Percentiles rank a stretch among this genome's conserved stretches.
Evolutionary conservation across 1,140 invertebrate genomes (phyloP).

Genomic region (Amphibalanus amphitrite): DNA sequence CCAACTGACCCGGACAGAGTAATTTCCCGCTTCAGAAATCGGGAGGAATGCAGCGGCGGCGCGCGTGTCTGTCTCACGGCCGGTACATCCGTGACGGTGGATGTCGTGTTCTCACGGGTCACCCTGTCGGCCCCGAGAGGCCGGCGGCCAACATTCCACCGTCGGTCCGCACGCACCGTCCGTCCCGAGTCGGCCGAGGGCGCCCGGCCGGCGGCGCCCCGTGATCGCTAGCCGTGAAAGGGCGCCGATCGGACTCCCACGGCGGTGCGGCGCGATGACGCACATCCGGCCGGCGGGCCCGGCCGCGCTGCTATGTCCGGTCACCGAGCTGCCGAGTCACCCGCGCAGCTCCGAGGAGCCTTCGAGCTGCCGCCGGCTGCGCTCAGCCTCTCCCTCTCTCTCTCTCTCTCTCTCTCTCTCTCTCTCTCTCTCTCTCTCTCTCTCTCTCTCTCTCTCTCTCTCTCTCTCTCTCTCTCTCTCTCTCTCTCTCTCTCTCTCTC

Average conservation of each 20-base stretch:
- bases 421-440: conserved; percentile 8
- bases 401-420: conserved; percentile 8
- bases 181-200: no score
- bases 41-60: no score
- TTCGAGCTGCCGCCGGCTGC: not conserved
- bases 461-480: conserved; percentile 8
- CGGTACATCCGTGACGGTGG: no score
- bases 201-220: no score
- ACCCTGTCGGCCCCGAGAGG: no score
- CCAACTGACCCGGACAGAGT: no score
- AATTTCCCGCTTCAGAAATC: no score
- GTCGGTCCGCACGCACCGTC: no score
- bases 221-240: no score
- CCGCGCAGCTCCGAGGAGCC: not conserved
- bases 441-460: conserved; percentile 8
- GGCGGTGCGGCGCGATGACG: not conserved
- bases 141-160: no score
- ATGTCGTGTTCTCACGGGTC: no score
- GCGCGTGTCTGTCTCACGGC: no score
- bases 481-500: conserved; percentile 8
- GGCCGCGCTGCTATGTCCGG: not conserved
- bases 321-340: not conserved
- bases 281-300: not conserved
- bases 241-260: not conserved
- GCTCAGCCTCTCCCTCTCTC: conserved; percentile 2